A percentile compares a stretch with the other conserved stretches of the same genome.
These are phyloP conservation scores for Oreortyx pictus DNA, from an alignment of 2,797 vertebrate genomes.

Conservation along the genomic window DNA sequence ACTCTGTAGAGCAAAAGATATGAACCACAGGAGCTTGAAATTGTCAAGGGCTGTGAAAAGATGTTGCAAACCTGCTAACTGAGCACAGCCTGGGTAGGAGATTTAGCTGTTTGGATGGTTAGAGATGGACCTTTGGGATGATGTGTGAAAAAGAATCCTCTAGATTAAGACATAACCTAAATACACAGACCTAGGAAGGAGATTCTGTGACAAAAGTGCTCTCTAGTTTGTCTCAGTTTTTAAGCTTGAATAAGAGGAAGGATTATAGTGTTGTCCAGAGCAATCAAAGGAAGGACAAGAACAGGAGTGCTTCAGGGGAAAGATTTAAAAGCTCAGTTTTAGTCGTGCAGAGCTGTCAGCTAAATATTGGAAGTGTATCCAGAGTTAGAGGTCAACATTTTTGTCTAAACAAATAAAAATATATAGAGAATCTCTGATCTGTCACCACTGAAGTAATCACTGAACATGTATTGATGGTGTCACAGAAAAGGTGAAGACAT, in stretches of 20 bases:
- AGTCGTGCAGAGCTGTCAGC: constrained; percentile 11
- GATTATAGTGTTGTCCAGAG: constrained; percentile 6
- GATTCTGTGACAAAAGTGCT: neutral
- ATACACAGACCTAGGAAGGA: neutral
- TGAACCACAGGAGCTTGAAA: neutral
- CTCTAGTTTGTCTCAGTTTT: neutral
- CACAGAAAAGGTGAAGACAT: neutral
- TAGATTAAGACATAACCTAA: neutral
- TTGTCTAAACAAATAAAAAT: neutral
- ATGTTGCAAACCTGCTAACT: neutral
- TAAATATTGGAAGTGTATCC: neutral
- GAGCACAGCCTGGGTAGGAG: neutral
- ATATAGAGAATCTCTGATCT: neutral
- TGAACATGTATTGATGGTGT: neutral
- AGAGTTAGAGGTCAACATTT: neutral
- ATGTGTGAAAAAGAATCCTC: neutral
- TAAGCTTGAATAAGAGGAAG: neutral
- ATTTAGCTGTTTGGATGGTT: neutral
- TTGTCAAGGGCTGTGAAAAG: constrained; percentile 4
- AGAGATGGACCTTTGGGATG: neutral
- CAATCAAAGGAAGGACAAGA: neutral
- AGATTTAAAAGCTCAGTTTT: neutral
- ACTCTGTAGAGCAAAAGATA: neutral
- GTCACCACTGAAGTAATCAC: neutral
- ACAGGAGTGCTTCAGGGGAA: neutral